Base-by-base conservation (phyloP, 1,140 invertebrate species). In the Drosophila sp. region DNA sequence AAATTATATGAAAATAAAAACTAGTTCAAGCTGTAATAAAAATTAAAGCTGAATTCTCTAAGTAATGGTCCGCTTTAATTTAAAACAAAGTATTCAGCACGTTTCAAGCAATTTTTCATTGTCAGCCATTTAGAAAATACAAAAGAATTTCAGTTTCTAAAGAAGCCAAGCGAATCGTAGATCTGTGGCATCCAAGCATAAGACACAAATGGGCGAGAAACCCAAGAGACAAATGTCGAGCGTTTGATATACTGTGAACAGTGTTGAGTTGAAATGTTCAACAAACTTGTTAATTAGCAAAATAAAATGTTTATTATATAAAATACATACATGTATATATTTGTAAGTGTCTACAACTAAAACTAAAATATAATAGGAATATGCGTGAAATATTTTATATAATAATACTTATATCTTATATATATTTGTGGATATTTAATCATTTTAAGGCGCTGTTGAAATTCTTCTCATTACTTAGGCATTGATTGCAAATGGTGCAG, bases 401-500 rank as follows among this genome's bases (percentile, higher is more conserved):
- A 56, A 43, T 67, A 45, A 9, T 38, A 13, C 13, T 36, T 36
- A 29, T 16, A 29, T 32, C 32, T 32, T 41, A 0, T 36, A 25
- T 13, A 38, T 27, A 34, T 9, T 32, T 5, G 27, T 5, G 27
- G 38, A 40, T 36, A n/a, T 4, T 58, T 51, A 3, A 27, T 70
- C 66, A 82, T 41, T 89, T 89, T 1, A 69, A 50, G 66, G 83
- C 76, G 61, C 76, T 76, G 69, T 46, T 76, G 58, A 89, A 89
- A 51, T 89, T 89, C 63, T 89, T 89, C 64, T 89, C 84, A 43
- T 89, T 89, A 58, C 80, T 89, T 46, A 89, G 41, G 41, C 84
- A 89, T 9, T 89, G 86, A 76, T 89, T 89, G 77, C 84, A 89
- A 59, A 89, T 89, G 34, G 84, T 89, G 67, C 84, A 89, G 41